These are phyloP conservation scores for Pontoporia blainvillei DNA, from an alignment of 2,113 vertebrate species.

Conservation along the genomic window DNA sequence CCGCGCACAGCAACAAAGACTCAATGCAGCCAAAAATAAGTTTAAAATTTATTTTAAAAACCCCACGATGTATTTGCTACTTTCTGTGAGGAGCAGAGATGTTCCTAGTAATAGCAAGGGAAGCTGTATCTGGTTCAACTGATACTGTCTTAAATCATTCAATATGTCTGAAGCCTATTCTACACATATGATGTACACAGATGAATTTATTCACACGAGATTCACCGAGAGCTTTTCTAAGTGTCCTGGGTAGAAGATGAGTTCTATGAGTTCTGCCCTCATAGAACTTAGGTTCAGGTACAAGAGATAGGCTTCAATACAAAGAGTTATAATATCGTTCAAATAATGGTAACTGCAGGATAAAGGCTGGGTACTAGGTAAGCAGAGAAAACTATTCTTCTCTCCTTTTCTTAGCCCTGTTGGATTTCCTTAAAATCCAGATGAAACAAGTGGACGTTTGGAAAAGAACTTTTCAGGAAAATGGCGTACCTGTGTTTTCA, in stretches of 20 bases:
- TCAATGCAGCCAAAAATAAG: no score
- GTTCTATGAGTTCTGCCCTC: not conserved
- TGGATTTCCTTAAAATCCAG: not conserved
- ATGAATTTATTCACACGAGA: not conserved
- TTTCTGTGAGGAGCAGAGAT: not conserved
- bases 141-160: not conserved
- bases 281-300: not conserved
- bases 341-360: not conserved
- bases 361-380: not conserved
- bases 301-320: fast-evolving
- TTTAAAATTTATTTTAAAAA: no score
- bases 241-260: not conserved
- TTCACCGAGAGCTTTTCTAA: not conserved
- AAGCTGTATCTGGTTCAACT: fast-evolving
- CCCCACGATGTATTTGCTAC: not conserved
- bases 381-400: not conserved
- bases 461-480: not conserved
- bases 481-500: not conserved
- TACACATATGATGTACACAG: not conserved
- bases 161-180: not conserved
- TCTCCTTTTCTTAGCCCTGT: not conserved
- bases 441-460: not conserved
- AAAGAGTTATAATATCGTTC: no score
- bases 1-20: no score
- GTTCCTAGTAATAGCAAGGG: not conserved